Evolutionary conservation across 37 sponge, comb jelly and placozoan genomes (phyloP), one percentile per base, ranked within the genome.

Genomic region (Agelas oroides): DNA sequence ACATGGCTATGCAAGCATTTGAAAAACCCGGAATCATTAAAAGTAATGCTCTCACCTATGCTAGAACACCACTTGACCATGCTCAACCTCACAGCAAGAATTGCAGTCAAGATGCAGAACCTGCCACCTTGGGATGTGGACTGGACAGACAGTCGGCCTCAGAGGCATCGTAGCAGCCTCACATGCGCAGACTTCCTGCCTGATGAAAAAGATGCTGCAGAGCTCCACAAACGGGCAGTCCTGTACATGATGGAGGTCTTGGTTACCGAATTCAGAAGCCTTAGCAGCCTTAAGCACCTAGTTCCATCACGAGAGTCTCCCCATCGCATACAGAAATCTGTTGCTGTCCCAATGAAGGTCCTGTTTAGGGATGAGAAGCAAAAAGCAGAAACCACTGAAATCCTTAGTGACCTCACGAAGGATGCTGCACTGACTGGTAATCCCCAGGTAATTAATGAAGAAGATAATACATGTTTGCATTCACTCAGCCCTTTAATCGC

Each of bases 331-430:
- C 20, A 23, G 63, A 77, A 77, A 35, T 8, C 62, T 20, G 39
- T 31, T 3, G 64, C 59, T 12, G 63, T 59, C 25, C 82, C 82
- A 11, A 62, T 80, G 70, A 21, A 62, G 23, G 25, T 84, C 46
- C 75, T 84, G 85, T 64, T 71, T 31, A 84, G 46, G 28, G 85
- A 84, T 31, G 85, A 84, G 52, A 84, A 72, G n/a, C 38, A 71
- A 36, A 84, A 39, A 16, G 38, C 59, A 12, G 72, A 84, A 19
- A 84, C 71, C 2, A 84, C 74, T 75, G 75, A 84, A 19, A 84
- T 84, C 16, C 85, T 84, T 1, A 15, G 2, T 30, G 40, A 84
- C 30, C 41, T 74, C 18, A 59, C 19, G n/a, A 24, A 38, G 15
- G 67, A 75, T 52, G 67, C 79, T 14, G 17, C 2, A 14, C 27